Conservation (phyloP, 2,113 vertebrate genomes). For the Pelodiscus sinensis region DNA sequence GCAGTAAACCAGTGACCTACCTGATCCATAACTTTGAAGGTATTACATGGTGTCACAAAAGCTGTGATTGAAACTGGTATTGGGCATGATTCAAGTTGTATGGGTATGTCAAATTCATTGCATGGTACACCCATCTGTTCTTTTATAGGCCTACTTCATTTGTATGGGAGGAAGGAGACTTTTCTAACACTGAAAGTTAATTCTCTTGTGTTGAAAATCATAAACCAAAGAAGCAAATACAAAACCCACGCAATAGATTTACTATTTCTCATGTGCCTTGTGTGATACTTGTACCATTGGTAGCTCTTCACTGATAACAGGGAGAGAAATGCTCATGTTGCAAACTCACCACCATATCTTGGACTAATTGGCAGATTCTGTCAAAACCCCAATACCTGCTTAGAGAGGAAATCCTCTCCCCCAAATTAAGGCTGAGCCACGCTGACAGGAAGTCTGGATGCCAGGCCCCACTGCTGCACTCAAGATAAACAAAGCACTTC, state of each 20-base stretch:
- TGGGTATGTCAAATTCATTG: not conserved
- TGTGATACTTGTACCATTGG: not conserved
- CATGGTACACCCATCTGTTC: not conserved
- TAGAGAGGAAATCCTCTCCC: not conserved
- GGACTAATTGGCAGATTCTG: not conserved
- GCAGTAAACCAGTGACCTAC: conserved; percentile 84
- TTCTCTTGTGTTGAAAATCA: not conserved
- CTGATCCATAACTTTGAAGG: conserved; percentile 91
- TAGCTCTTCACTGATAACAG: not conserved
- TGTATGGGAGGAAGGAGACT: not conserved
- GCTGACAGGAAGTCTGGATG: not conserved
- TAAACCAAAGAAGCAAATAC: not conserved
- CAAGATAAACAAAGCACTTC: not conserved
- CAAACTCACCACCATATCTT: not conserved
- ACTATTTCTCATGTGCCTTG: not conserved
- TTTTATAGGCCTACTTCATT: not conserved
- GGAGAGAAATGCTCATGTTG: not conserved
- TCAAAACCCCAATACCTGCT: not conserved
- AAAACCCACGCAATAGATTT: not conserved
- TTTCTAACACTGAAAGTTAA: not conserved
- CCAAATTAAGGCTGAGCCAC: not conserved
- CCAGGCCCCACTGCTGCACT: not conserved
- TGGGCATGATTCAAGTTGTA: conserved; percentile 1
- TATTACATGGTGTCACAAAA: conserved; percentile 69
- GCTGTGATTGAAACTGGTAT: not conserved